These are phyloP conservation scores for Petrocephalus sullivani DNA, from an alignment of 2,797 vertebrate species.

Conservation along the genomic window DNA sequence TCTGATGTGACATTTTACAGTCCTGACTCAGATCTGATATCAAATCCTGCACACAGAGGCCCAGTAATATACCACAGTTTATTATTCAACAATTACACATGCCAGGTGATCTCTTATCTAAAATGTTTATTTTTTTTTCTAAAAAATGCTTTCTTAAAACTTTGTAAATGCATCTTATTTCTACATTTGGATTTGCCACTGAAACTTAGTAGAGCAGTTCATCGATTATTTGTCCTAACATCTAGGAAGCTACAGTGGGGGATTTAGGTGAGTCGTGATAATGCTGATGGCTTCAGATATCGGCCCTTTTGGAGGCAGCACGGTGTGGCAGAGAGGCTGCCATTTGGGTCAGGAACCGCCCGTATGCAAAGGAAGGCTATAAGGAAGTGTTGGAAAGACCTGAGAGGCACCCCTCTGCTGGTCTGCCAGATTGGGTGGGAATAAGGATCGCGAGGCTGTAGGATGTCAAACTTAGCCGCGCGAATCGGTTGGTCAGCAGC, in stretches of 20 bases:
- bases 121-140: background rate
- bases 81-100: slow-evolving; percentile 1
- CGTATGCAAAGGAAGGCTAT: background rate
- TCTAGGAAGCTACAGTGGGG: background rate
- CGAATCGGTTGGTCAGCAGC: background rate
- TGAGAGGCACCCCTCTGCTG: background rate
- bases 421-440: background rate
- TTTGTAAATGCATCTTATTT: background rate
- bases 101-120: background rate
- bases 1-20: background rate
- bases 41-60: background rate
- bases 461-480: background rate
- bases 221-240: background rate
- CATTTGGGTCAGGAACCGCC: background rate
- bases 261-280: background rate
- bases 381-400: background rate
- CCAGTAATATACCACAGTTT: background rate
- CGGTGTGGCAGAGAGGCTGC: background rate
- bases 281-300: background rate
- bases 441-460: background rate
- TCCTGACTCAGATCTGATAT: background rate
- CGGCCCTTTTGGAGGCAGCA: background rate
- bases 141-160: background rate
- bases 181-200: background rate
- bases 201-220: background rate